Evolutionary conservation across 2,113 vertebrate species (phyloP), one percentile per base, ranked within the genome.

Genomic region (Riparia riparia): DNA sequence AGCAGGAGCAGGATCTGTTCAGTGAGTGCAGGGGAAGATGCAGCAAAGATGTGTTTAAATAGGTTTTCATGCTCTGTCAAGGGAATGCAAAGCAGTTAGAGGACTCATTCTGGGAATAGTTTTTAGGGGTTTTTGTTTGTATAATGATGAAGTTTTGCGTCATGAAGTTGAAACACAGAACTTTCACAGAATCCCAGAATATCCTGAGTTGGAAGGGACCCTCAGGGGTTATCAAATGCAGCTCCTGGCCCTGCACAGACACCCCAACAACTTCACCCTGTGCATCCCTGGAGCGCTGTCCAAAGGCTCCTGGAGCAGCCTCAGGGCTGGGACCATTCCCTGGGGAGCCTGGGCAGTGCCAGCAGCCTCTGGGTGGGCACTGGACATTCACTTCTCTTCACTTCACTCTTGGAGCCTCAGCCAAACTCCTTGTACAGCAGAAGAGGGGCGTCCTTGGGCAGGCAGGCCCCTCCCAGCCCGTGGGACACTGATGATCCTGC

Each of bases 221-320:
- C 41, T 6, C 31, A 34, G 1, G 31, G 44, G 22, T 34, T 50
- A 42, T 34, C 32, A 6, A 42, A 3, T 31, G 34, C 66, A 31
- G 18, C 58, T 21, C 42, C 76, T 72, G 56, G 13, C 14, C 32
- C 32, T 83, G 47, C 57, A 1, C 68, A 72, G 34, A 21, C 20
- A 4, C 29, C 49, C 65, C 73, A 41, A 1, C 16, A 61, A 17
- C 2, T 25, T 74, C 49, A 5, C 4, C 13, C 65, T 87, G 74
- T 0, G 17, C 45, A 41, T 24, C 19, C 74, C n/a, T 80, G 34
- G 12, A 41, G n/a, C 0, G 0, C 0, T 61, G 56, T 19, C 28
- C 56, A 41, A 47, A 26, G 2, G 0, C 34, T 26, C 29, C n/a
- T 63, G 41, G 15, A 87, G 49, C 47, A 87, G 56, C 41, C 49